These are phyloP conservation scores for Ptychodera flava DNA, from an alignment of 35 echinoderm and acorn worm species.

Conservation along the genomic window DNA sequence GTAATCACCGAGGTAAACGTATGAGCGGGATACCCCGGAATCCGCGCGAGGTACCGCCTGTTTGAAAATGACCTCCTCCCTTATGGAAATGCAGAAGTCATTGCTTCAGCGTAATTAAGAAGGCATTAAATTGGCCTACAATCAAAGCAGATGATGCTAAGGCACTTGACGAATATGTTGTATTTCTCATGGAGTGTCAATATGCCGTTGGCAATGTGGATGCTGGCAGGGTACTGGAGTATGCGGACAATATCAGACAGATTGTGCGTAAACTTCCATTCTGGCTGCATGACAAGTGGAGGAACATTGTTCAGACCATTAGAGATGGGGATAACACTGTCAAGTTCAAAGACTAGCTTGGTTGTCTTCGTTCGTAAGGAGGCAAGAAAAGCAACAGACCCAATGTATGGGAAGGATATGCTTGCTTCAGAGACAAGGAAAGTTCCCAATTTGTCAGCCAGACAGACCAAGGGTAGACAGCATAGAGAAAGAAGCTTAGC, in stretches of 20 bases:
- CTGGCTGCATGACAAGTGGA: conserved; percentile 25
- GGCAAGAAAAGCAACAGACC: conserved; percentile 16
- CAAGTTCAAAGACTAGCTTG: conserved; percentile 6
- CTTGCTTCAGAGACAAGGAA: neutral
- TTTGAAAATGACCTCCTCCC: no score
- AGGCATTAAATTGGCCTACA: conserved; percentile 5
- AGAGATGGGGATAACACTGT: neutral
- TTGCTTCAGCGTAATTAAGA: conserved; percentile 13
- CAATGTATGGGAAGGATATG: conserved; percentile 11
- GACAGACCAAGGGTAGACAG: neutral
- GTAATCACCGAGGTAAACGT: no score
- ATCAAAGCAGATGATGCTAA: conserved; percentile 11
- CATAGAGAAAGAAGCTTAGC: neutral
- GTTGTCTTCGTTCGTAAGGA: conserved; percentile 4
- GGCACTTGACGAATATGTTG: conserved; percentile 16
- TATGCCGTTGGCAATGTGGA: conserved; percentile 17
- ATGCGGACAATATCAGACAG: conserved; percentile 3
- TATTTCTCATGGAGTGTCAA: conserved; percentile 14
- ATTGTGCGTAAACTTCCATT: conserved; percentile 28
- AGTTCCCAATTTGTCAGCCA: neutral
- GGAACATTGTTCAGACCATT: neutral
- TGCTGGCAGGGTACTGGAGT: conserved; percentile 13
- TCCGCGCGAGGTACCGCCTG: no score
- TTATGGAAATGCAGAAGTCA: conserved; percentile 6
- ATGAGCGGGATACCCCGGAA: no score